Evolutionary conservation across 2,888 invertebrate genomes (phyloP).

Genomic region (Halictus ligatus): DNA sequence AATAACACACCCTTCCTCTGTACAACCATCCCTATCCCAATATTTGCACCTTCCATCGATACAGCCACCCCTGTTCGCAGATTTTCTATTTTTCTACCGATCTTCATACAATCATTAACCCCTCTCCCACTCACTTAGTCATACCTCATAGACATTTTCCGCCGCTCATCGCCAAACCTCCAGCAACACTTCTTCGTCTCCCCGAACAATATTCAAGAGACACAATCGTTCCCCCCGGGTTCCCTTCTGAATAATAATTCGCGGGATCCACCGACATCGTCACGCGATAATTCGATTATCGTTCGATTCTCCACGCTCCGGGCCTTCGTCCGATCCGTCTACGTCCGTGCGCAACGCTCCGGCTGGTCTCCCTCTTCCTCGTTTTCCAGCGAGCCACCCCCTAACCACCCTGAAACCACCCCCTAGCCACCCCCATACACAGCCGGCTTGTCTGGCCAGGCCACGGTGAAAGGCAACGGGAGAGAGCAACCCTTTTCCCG

Average conservation of each 20-base stretch:
- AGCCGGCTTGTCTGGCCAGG: constrained; percentile 57
- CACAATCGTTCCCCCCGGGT: not conserved
- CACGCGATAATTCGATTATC: constrained; percentile 81
- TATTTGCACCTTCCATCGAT: not conserved
- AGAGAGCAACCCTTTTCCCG: constrained; percentile 75
- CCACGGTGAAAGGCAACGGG: constrained; percentile 69
- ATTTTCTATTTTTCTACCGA: not conserved
- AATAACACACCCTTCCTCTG: not conserved
- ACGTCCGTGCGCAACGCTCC: constrained; percentile 26
- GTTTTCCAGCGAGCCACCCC: constrained; percentile 18
- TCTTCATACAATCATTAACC: not conserved
- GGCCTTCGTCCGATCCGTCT: constrained; percentile 37
- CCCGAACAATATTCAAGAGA: not conserved
- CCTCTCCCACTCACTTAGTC: not conserved
- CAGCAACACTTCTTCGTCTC: not conserved
- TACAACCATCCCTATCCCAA: not conserved
- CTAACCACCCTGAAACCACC: not conserved
- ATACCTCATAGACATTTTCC: not conserved
- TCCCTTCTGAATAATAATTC: constrained; percentile 71
- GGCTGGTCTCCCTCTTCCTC: constrained; percentile 39
- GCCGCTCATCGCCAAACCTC: not conserved
- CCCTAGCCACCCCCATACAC: not conserved
- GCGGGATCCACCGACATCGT: constrained; percentile 36
- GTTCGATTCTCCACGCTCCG: constrained; percentile 78
- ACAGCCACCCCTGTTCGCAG: not conserved